Conservation (phyloP, 2,113 vertebrate genomes). For the Hassar affinis region DNA sequence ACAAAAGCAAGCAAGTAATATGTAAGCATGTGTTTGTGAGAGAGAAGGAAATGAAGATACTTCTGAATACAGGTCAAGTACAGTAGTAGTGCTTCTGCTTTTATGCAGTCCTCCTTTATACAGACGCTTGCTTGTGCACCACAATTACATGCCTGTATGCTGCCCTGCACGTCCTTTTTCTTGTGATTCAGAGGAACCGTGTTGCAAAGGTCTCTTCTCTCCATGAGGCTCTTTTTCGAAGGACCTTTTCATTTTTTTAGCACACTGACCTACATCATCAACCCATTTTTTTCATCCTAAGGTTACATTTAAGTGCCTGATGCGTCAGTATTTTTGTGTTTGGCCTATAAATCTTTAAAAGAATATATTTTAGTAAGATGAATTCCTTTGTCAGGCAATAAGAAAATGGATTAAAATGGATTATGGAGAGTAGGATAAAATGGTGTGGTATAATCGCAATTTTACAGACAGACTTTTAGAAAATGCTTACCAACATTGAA, state of each 20-base stretch:
- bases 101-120: background rate
- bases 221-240: background rate
- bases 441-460: too few species aligned
- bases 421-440: background rate
- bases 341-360: slow-evolving; percentile 38
- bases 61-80: slow-evolving; percentile 21
- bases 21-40: background rate
- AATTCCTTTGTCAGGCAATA: background rate
- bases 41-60: background rate
- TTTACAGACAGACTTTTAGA: background rate
- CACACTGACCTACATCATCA: slow-evolving; percentile 48
- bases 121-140: background rate
- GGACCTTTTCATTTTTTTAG: background rate
- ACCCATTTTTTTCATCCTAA: slow-evolving; percentile 31
- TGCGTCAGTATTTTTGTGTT: background rate
- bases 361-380: background rate
- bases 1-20: background rate
- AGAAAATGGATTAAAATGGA: background rate
- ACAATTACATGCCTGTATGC: slow-evolving; percentile 3
- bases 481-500: background rate
- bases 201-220: slow-evolving; percentile 5
- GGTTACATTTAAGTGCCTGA: background rate
- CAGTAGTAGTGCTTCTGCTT: background rate
- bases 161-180: background rate
- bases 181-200: background rate